Evolutionary conservation across 2,888 invertebrate genomes (phyloP), one percentile per base, ranked within the genome.

Genomic region (Dynastes hyllus): DNA sequence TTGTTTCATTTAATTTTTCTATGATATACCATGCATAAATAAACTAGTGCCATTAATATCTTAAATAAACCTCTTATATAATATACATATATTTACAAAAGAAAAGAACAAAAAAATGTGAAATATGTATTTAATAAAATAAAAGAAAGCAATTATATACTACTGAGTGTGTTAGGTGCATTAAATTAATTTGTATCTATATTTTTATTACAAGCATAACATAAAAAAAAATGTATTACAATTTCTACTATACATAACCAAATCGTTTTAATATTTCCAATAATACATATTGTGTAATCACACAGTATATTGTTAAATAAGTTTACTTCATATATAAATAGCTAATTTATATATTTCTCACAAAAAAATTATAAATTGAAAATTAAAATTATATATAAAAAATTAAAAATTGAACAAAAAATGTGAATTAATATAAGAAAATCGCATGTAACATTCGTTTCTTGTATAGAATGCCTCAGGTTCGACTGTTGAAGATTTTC

Each of bases 81-180:
- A 45, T 32, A 5, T 45, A 8, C 45, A 45, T 11, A 45, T 45
- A 45, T 45, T 45, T 8, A 55, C 8, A 55, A 55, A 55, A 22
- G n/a, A 5, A 55, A 55, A 22, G 13, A 16, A 61, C 27, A 61
- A 63, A 63, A 63, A 63, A 29, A 8, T 37, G 22, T 75, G 32
- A 75, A 61, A 75, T 61, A 75, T 61, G 55, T 75, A 75, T 58
- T 27, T 37, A 50, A 22, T 40, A 45, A 45, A 45, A 75, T 40
- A 75, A 45, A 63, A 63, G 1, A 13, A 13, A 63, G 27, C 5
- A 63, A 63, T 11, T 22, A 51, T n/a, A 50, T 61, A 61, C 32
- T 73, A 61, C 45, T 29, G 73, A 75, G 73, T 75, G 73, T 75
- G 73, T 75, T 61, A 75, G 73, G 73, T 61, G 73, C 71, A 71